Evolutionary conservation across 2,888 invertebrate species (phyloP).

Genomic region (Aspidapion aeneum): DNA sequence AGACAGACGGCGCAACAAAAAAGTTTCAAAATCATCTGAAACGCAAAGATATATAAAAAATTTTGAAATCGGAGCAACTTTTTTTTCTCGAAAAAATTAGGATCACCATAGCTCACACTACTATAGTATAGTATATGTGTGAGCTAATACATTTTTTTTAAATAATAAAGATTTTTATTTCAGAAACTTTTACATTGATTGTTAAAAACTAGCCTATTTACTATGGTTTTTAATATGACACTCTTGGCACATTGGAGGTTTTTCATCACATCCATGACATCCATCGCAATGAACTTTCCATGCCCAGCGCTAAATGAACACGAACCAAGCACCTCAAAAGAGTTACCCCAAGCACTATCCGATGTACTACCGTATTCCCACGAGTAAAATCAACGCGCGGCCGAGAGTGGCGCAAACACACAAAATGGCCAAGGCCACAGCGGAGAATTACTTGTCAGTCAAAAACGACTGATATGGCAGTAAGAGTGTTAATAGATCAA

Average conservation of each 20-base stretch:
- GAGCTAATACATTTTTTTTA: background rate
- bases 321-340: too few relatives aligned
- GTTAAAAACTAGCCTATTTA: background rate
- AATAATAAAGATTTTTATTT: background rate
- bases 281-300: background rate
- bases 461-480: background rate
- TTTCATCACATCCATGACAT: background rate
- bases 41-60: too few relatives aligned
- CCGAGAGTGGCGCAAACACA: too few relatives aligned
- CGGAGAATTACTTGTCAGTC: background rate
- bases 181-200: background rate
- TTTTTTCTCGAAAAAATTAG: too few relatives aligned
- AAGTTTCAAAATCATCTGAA: too few relatives aligned
- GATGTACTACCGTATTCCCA: background rate
- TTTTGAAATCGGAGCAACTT: too few relatives aligned
- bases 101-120: too few relatives aligned
- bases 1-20: too few relatives aligned
- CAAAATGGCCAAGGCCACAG: too few relatives aligned
- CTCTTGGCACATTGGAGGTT: background rate
- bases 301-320: background rate
- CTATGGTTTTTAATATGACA: background rate
- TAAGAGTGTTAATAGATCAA: background rate
- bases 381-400: background rate
- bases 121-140: too few relatives aligned
- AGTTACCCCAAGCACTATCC: background rate